Evolutionary conservation across 2,797 vertebrate genomes (phyloP), one percentile per base, ranked within the genome.

Genomic region (Paguma larvata): DNA sequence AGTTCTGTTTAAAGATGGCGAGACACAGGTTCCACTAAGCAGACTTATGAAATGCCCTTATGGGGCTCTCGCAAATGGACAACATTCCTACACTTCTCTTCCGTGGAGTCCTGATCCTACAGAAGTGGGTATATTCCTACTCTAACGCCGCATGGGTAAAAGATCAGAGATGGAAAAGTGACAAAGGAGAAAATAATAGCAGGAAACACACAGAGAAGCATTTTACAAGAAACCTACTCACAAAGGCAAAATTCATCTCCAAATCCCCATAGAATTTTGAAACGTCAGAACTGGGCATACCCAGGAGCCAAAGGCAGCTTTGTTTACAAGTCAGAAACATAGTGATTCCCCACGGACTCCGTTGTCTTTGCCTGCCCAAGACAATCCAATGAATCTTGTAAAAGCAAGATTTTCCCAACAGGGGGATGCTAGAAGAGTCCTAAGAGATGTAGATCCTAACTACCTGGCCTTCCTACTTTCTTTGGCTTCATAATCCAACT

Each of bases 151-250:
- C 44, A 59, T 48, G 86, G 48, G 59, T 68, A 18, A 48, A 85
- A 51, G 32, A 53, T 77, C 65, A 62, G 51, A 41, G 32, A 89
- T 32, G 5, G 32, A 34, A 38, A 67, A 44, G 21, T 38, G 38
- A 83, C 59, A 41, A 8, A 21, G 72, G 23, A 32, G 30, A 59
- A 92, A 72, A 90, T 5, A 63, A 56, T 5, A 68, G 51, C 44
- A 82, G 68, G 51, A 67, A 72, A 65, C 25, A 7, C 15, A 62
- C 13, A 80, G 34, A 73, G 67, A 53, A 77, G 27, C 5, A 62
- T 41, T 91, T 94, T 30, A 34, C 41, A 48, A 86, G 95, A 95
- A 97, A 62, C 10, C 63, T 91, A 59, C 44, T 21, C 51, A 75
- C 53, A 62, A 38, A 93, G 34, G 85, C 85, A 93, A 79, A 85